These are phyloP conservation scores for Columba guinea DNA, from an alignment of 2,797 vertebrate species.

Conservation along the genomic window DNA sequence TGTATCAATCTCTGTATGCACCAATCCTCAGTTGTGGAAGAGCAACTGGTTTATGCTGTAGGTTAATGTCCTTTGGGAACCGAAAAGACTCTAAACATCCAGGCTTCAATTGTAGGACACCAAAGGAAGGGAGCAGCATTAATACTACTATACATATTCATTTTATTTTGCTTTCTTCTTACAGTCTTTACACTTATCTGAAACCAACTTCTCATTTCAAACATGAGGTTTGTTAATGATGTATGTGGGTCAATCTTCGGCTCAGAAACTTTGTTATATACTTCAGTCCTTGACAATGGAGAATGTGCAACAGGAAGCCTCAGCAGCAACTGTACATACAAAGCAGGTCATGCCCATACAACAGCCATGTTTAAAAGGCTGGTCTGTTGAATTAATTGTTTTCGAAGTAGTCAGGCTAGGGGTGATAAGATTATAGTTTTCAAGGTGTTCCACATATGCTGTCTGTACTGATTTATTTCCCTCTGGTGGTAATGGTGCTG, in stretches of 20 bases:
- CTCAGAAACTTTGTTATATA: constrained; percentile 18
- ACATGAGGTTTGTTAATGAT: background rate
- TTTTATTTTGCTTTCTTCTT: background rate
- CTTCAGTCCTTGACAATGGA: background rate
- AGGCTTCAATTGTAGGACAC: background rate
- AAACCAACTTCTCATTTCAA: constrained; percentile 37
- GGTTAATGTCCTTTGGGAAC: background rate
- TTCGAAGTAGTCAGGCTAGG: background rate
- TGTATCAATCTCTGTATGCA: background rate
- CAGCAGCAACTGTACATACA: background rate
- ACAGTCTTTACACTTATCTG: background rate
- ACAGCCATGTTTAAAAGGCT: background rate
- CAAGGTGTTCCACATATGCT: background rate
- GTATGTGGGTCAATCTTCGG: constrained; percentile 20
- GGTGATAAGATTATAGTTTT: background rate
- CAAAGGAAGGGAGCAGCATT: background rate
- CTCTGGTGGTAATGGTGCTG: background rate
- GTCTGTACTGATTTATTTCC: background rate
- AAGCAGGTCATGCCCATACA: background rate
- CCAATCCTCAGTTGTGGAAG: background rate
- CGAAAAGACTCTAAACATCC: background rate
- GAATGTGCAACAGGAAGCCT: background rate
- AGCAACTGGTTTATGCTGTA: background rate
- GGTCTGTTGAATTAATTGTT: background rate
- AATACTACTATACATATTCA: background rate